Evolutionary conservation across 2,113 vertebrate species (phyloP), one percentile per base, ranked within the genome.

Genomic region (Nematolebias whitei): DNA sequence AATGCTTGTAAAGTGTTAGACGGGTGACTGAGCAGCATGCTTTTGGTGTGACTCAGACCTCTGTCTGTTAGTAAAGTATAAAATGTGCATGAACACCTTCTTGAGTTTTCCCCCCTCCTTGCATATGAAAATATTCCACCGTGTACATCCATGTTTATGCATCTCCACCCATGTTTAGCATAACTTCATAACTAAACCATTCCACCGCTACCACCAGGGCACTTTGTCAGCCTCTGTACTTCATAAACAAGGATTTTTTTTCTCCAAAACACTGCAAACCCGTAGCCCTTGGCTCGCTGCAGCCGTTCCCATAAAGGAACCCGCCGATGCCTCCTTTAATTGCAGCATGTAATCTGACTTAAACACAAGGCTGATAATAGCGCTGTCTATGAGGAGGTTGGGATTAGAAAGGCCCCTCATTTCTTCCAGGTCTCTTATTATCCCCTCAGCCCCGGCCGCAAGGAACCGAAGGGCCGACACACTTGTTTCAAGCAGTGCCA

Each of bases 341-440:
- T 89, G 84, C 59, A 89, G 71, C 80, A 43, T 89, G 87, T 90
- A 88, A 89, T 88, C 89, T 82, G 79, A 68, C 80, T 85, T 90
- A 86, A 90, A 85, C 83, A 90, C 87, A 86, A 85, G 86, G 82
- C 84, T 85, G 86, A 87, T 87, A 85, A 87, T 85, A 83, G 85
- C 69, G 68, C 84, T 80, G 88, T 89, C 87, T 86, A 38, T 86
- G 84, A 63, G 68, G 82, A 87, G 85, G 84, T 87, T 85, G 82
- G 86, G 80, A 80, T 87, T 85, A 88, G 76, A 88, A 88, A 84
- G 78, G 85, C 76, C 81, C 78, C 79, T 72, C 77, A 84, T 89
- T 76, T 85, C 76, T 56, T 47, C 60, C 68, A 74, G 77, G 85
- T 89, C 88, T 92, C 85, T 91, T 89, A 92, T 92, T 91, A 90